A percentile compares a stretch with the other conserved stretches of the same genome.
Evolutionary conservation across 1,140 invertebrate species (phyloP).

Genomic region (Drosophila setifemur): DNA sequence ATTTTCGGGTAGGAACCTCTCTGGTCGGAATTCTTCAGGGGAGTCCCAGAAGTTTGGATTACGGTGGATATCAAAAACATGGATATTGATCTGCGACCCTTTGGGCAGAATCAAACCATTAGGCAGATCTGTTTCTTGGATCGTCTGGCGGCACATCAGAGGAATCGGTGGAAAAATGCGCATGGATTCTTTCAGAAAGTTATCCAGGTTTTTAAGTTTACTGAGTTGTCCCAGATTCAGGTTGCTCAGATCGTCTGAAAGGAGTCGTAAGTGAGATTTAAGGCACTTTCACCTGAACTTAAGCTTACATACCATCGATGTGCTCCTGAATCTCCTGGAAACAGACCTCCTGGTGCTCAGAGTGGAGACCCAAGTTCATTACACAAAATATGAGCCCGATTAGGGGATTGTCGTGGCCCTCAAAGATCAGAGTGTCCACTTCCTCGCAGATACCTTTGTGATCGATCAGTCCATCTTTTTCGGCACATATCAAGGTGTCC

Average conservation of each 20-base stretch:
- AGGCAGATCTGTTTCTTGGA: slow-evolving; percentile 82
- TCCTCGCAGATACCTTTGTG: slow-evolving; percentile 90
- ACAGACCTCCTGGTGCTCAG: slow-evolving; percentile 85
- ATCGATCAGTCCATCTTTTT: slow-evolving; percentile 84
- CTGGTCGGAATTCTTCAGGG: slow-evolving; percentile 89
- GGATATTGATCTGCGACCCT: slow-evolving; percentile 82
- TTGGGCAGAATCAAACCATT: slow-evolving; percentile 82
- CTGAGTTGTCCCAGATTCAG: slow-evolving; percentile 83
- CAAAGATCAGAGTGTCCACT: slow-evolving; percentile 93
- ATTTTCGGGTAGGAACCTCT: slow-evolving; percentile 88
- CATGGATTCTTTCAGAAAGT: slow-evolving; percentile 86
- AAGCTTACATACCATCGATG: slow-evolving; percentile 26
- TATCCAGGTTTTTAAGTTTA: slow-evolving; percentile 86
- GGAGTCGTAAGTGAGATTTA: too few relatives aligned
- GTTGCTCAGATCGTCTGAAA: slow-evolving; percentile 47
- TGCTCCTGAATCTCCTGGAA: slow-evolving; percentile 79
- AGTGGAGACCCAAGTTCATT: slow-evolving; percentile 85
- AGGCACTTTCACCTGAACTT: too few relatives aligned
- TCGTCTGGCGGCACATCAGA: slow-evolving; percentile 84
- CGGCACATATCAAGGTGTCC: slow-evolving; percentile 88
- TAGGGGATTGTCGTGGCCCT: slow-evolving; percentile 89
- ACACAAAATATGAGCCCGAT: slow-evolving; percentile 85
- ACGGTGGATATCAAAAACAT: slow-evolving; percentile 84
- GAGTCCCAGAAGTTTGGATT: slow-evolving; percentile 86
- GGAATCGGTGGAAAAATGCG: slow-evolving; percentile 88